These are phyloP conservation scores for Habropoda laboriosa DNA, from an alignment of 1,140 invertebrate genomes.

Conservation along the genomic window DNA sequence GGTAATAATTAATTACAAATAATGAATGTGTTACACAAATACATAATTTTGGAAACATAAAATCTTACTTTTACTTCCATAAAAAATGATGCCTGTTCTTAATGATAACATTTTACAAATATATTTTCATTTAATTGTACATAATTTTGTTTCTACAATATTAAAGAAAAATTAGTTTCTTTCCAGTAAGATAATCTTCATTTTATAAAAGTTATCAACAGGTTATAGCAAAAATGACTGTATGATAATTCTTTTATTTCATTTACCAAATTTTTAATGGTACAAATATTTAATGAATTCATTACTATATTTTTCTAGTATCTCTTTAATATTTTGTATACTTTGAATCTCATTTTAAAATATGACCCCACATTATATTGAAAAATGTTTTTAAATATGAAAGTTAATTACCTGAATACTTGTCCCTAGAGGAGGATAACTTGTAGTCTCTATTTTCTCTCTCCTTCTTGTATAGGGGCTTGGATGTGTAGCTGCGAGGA, in stretches of 20 bases:
- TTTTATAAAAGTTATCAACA: not conserved
- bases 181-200: not conserved
- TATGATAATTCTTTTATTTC: not conserved
- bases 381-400: not conserved
- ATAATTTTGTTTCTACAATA: not conserved
- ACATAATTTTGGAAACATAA: not conserved
- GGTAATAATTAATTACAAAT: not conserved
- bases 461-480: constrained; percentile 94
- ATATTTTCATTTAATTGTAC: not conserved
- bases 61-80: not conserved
- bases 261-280: not conserved
- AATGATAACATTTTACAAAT: not conserved
- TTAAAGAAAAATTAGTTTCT: not conserved
- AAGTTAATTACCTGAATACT: constrained; percentile 87
- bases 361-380: not conserved
- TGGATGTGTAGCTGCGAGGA: constrained; percentile 86
- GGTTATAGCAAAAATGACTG: constrained; percentile 36
- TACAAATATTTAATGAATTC: not conserved
- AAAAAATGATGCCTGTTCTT: not conserved
- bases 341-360: not conserved
- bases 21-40: not conserved
- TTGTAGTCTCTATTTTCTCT: constrained; percentile 95
- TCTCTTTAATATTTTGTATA: not conserved
- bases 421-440: constrained; percentile 89
- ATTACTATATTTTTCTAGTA: not conserved